Evolutionary conservation across 2,797 vertebrate species (phyloP).

Genomic region (Valencia hispanica): DNA sequence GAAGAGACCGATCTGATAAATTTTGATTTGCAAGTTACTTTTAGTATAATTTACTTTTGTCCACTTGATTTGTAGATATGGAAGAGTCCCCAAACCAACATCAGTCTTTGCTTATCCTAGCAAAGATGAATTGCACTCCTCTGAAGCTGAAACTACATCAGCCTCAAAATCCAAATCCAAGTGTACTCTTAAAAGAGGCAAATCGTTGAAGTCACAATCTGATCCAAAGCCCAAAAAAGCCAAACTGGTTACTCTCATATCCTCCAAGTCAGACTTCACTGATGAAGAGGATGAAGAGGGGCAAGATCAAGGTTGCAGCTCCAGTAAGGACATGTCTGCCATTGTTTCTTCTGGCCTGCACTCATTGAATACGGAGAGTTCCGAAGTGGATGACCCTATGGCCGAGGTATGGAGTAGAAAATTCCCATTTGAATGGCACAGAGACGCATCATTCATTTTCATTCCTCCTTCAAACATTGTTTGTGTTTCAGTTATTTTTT

Average conservation of each 20-base stretch:
- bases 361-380: constrained; percentile 77
- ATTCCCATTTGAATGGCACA: background rate
- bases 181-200: constrained; percentile 66
- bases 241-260: constrained; percentile 86
- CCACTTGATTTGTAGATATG: constrained; percentile 69
- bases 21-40: background rate
- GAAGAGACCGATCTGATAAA: background rate
- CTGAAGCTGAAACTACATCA: constrained; percentile 37
- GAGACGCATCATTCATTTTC: constrained; percentile 3
- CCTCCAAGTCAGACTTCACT: constrained; percentile 80
- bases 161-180: constrained; percentile 45
- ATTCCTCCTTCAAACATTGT: constrained; percentile 17
- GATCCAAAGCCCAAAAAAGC: constrained; percentile 73
- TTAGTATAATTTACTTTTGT: background rate
- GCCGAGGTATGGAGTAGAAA: constrained; percentile 85
- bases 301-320: constrained; percentile 69
- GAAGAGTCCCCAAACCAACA: constrained; percentile 79
- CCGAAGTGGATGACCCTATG: constrained; percentile 90
- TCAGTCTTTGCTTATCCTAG: constrained; percentile 69
- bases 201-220: constrained; percentile 69
- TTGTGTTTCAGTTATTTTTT: constrained; percentile 25
- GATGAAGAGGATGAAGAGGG: constrained; percentile 77
- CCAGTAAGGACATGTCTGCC: constrained; percentile 83
- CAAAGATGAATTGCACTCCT: constrained; percentile 59
- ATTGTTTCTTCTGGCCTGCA: constrained; percentile 90